phyloP scores from a whole-genome alignment of 1,140 invertebrate genomes.

The Drosophila erecta region DNA sequence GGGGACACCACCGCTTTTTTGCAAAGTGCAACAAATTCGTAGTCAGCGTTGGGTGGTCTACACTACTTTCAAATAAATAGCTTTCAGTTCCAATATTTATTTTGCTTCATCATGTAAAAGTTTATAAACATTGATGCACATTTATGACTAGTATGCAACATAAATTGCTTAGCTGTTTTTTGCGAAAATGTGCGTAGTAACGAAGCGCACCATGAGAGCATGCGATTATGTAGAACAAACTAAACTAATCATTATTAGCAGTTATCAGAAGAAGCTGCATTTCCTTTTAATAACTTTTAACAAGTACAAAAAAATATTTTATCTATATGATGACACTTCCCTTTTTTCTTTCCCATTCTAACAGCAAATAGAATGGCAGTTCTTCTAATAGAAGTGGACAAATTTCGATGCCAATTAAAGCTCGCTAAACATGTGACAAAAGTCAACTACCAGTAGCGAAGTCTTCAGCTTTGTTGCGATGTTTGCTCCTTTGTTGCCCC shows the following conservation, averaged over 20 bases:
- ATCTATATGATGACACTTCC: neutral
- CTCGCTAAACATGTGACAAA: conserved; percentile 40
- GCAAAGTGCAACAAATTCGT: neutral
- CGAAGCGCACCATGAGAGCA: too few species aligned
- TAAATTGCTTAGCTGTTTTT: too few species aligned
- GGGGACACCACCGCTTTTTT: conserved; percentile 23
- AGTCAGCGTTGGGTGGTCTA: conserved; percentile 21
- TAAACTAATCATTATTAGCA: too few species aligned
- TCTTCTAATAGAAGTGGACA: conserved; percentile 26
- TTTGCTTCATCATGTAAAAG: too few species aligned
- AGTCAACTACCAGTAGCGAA: conserved; percentile 29
- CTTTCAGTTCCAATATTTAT: neutral
- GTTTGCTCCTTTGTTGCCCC: conserved; percentile 5
- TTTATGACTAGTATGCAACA: too few species aligned
- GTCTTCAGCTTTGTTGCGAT: conserved; percentile 24
- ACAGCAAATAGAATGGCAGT: neutral
- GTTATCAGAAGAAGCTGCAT: too few species aligned
- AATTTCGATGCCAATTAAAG: conserved; percentile 48
- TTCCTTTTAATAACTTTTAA: too few species aligned
- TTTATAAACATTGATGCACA: too few species aligned
- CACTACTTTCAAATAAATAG: neutral
- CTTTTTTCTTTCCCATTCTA: neutral
- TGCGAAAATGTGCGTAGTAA: too few species aligned
- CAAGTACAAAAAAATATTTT: too few species aligned
- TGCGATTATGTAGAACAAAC: too few species aligned